Evolutionary conservation across 2,797 vertebrate species (phyloP).

Genomic region (Presbytis comata): DNA sequence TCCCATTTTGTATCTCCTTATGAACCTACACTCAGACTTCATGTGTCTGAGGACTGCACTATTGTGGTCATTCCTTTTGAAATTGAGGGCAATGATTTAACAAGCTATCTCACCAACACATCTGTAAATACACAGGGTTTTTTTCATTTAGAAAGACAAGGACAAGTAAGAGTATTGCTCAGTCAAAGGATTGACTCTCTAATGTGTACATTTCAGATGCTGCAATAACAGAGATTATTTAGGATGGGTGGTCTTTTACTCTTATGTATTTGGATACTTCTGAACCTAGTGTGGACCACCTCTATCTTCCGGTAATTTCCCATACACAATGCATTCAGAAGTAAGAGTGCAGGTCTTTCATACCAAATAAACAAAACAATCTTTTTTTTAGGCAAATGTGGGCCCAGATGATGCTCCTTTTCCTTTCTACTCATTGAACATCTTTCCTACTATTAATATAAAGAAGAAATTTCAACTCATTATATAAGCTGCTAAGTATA

Average conservation of each 20-base stretch:
- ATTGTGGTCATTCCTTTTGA: not conserved
- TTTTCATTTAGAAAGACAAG: not conserved
- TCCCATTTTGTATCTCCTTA: not conserved
- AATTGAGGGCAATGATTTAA: not conserved
- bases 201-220: not conserved
- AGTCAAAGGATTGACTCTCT: not conserved
- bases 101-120: not conserved
- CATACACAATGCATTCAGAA: not conserved
- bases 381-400: not conserved
- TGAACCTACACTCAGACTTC: not conserved
- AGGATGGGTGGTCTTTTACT: not conserved
- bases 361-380: not conserved
- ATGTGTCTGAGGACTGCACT: not conserved
- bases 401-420: not conserved
- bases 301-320: not conserved
- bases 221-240: not conserved
- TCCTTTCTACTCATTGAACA: not conserved
- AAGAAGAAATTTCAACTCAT: not conserved
- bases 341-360: not conserved
- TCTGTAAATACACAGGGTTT: not conserved
- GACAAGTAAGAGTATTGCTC: not conserved
- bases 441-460: not conserved
- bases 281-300: not conserved
- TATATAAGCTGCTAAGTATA: conserved; percentile 14
- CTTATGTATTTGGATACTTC: not conserved